Evolutionary conservation across 2,888 invertebrate genomes (phyloP).

Genomic region (Apodemia duryi): DNA sequence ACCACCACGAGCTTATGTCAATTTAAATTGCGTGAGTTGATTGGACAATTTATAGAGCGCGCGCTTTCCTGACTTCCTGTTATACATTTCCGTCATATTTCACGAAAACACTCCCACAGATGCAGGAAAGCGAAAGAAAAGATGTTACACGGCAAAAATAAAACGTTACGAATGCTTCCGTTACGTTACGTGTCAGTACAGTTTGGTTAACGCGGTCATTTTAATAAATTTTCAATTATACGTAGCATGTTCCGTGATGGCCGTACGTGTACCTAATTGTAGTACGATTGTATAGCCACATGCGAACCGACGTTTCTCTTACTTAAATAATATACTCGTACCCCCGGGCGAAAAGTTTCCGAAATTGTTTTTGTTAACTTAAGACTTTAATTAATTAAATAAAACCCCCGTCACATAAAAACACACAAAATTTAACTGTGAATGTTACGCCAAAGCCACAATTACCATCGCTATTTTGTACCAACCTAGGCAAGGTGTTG

Average conservation of each 20-base stretch:
- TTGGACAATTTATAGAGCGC: no score
- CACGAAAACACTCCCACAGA: no score
- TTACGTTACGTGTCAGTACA: background rate
- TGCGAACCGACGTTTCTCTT: background rate
- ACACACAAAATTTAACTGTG: no score
- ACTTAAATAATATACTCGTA: background rate
- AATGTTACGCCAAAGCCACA: no score
- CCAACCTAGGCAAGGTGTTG: no score
- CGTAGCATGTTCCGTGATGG: constrained; percentile 2
- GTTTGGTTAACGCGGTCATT: constrained; percentile 1
- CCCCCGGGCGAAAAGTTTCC: background rate
- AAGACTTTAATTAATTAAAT: background rate
- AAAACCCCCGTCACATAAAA: background rate
- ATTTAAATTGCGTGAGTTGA: no score
- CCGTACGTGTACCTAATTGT: constrained; percentile 12
- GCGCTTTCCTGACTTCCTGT: no score
- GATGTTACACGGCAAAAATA: no score
- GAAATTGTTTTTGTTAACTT: constrained; percentile 3
- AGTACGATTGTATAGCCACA: background rate
- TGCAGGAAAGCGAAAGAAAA: no score
- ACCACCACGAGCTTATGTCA: no score
- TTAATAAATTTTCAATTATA: constrained; percentile 18
- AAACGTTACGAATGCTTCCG: constrained; percentile 3
- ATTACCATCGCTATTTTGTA: no score
- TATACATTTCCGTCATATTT: no score